Conservation (phyloP, 2,797 vertebrate genomes). For the Danio albolineatus region DNA sequence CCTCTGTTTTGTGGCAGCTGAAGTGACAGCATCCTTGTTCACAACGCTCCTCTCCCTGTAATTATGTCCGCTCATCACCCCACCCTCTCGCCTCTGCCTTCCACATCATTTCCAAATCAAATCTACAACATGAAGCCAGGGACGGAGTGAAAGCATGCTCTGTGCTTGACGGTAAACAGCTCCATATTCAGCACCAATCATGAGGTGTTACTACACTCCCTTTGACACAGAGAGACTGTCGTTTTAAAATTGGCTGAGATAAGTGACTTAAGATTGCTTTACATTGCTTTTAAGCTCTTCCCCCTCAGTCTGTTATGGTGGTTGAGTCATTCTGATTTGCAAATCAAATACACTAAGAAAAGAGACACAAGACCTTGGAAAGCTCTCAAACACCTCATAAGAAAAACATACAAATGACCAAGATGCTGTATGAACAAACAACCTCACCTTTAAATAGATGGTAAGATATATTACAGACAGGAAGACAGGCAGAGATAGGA, state of each 20-base stretch:
- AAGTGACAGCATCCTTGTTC: constrained; percentile 54
- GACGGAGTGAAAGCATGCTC: neutral
- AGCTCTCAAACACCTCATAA: neutral
- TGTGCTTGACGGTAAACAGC: constrained; percentile 44
- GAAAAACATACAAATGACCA: neutral
- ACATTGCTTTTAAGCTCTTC: neutral
- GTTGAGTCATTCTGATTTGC: constrained; percentile 46
- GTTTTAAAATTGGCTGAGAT: neutral
- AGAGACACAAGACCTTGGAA: constrained; percentile 5
- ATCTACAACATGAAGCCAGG: constrained; percentile 27
- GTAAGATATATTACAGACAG: too few species aligned
- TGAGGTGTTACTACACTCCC: constrained; percentile 1
- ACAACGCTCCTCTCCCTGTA: constrained; percentile 47
- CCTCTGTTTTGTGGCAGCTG: constrained; percentile 45
- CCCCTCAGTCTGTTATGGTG: neutral
- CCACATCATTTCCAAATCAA: constrained; percentile 57
- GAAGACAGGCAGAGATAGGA: too few species aligned
- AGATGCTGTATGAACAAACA: neutral
- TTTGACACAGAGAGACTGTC: neutral
- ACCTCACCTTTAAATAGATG: neutral
- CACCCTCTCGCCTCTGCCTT: constrained; percentile 42
- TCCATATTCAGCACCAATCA: constrained; percentile 7
- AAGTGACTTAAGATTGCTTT: neutral
- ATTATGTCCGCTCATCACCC: constrained; percentile 38
- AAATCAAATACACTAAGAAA: constrained; percentile 62